Evolutionary conservation across 2,113 vertebrate species (phyloP).

Genomic region (Corythoichthys haematopterus): DNA sequence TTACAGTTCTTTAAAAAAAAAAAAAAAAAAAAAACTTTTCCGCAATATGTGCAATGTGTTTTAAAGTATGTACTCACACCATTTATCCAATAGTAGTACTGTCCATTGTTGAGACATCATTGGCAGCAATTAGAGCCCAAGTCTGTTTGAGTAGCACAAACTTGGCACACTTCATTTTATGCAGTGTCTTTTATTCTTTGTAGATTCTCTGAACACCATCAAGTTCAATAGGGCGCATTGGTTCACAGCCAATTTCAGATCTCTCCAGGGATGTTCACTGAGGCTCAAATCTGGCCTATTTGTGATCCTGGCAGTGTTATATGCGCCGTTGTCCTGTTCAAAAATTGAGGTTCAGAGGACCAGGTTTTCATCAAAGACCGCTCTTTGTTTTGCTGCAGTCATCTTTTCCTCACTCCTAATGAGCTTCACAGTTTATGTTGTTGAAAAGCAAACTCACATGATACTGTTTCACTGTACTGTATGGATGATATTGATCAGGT

Average conservation of each 20-base stretch:
- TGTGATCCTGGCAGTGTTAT: not conserved
- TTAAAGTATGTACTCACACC: not conserved
- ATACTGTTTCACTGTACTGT: not conserved
- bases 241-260: not conserved
- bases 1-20: too few relatives aligned
- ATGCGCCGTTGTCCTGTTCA: not conserved
- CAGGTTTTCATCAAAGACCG: not conserved
- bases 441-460: not conserved
- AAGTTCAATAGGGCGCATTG: not conserved
- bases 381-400: not conserved
- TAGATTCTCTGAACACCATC: not conserved
- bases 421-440: not conserved
- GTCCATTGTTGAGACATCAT: not conserved
- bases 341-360: not conserved
- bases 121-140: not conserved
- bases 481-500: not conserved
- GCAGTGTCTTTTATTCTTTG: not conserved
- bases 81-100: not conserved
- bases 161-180: not conserved
- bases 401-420: not conserved
- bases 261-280: not conserved
- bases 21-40: too few relatives aligned
- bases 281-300: not conserved
- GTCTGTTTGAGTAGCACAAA: constrained; percentile 2
- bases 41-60: too few relatives aligned